Evolutionary conservation across 2,113 vertebrate genomes (phyloP).

Genomic region (Myrmecobius fasciatus): DNA sequence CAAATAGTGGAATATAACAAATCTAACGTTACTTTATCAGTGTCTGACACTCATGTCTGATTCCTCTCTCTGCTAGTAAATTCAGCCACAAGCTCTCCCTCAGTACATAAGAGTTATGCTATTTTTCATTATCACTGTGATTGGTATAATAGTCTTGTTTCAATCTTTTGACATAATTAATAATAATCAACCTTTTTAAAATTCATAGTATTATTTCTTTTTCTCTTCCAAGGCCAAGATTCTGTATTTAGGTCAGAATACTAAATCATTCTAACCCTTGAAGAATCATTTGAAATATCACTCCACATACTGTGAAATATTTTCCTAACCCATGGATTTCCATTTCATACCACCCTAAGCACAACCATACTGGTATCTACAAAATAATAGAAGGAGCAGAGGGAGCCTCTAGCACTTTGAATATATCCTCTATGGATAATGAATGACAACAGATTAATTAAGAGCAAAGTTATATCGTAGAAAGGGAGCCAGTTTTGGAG

Average conservation of each 20-base stretch:
- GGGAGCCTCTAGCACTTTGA: background rate
- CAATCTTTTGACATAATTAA: background rate
- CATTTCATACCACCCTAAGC: constrained; percentile 3
- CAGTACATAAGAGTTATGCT: background rate
- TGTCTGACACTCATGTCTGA: constrained; percentile 28
- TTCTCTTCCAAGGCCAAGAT: constrained; percentile 45
- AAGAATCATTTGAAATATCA: constrained; percentile 1
- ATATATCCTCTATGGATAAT: background rate
- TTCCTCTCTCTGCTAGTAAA: constrained; percentile 11
- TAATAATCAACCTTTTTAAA: constrained; percentile 9
- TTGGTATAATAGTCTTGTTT: background rate
- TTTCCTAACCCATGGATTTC: constrained; percentile 22
- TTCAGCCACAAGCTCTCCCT: background rate
- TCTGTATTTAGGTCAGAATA: constrained; percentile 17
- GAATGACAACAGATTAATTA: background rate
- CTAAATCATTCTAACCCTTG: background rate
- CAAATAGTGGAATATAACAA: constrained; percentile 46
- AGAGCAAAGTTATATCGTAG: background rate
- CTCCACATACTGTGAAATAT: constrained; percentile 24
- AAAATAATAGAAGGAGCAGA: background rate
- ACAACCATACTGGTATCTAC: constrained; percentile 32
- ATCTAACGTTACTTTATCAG: constrained; percentile 48
- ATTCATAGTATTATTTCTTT: constrained; percentile 6
- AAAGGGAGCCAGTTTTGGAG: background rate
- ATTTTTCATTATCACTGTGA: background rate